Base-by-base conservation (phyloP, 1,140 invertebrate species). In the Streblospio benedicti region DNA sequence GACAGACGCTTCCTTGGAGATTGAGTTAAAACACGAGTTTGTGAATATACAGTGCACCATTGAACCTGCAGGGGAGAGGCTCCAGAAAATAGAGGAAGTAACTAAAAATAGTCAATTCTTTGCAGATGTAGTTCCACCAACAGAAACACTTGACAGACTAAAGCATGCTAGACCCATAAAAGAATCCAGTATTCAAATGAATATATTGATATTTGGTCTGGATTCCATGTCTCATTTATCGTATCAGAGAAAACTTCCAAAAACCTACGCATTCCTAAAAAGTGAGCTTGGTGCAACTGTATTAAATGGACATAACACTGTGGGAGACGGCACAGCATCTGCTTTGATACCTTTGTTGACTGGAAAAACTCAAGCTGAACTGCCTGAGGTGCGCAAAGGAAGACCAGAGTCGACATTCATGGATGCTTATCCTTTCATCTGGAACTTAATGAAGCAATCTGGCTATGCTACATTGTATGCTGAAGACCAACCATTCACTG, bases 391-490 rank as follows among this genome's bases (percentile, higher is more conserved):
- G 33, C 27, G 43, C 20, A 50, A 32, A 16, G 56, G n/a, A 38
- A 16, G 28, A 18, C 20, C 14, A 9, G 23, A 31, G 3, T 14
- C 20, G 5, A 41, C n/a, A 43, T 55, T 43, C 57, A 65, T 75
- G 6, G 69, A 74, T 59, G 51, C 28, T 0, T 71, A 71, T 45
- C 70, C 71, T 5, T 55, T 74, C 23, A 59, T 74, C 14, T 75
- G 73, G 73, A 72, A 73, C 2, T 25, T 65, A 5, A 74, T 67
- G 50, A 41, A 65, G 38, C 23, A 67, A 4, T 60, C 63, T 18
- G 73, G 73, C 1, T 74, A 74, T 57, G 72, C 59, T 2, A 75
- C 73, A 6, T 28, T 74, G 41, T 75, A 61, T 65, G 71, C 68
- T 18, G 73, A 75, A 57, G 73, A 75, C 58, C 67, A 73, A 58